Conservation (phyloP, 1,140 invertebrate genomes). For the Brachionus calyciflorus region DNA sequence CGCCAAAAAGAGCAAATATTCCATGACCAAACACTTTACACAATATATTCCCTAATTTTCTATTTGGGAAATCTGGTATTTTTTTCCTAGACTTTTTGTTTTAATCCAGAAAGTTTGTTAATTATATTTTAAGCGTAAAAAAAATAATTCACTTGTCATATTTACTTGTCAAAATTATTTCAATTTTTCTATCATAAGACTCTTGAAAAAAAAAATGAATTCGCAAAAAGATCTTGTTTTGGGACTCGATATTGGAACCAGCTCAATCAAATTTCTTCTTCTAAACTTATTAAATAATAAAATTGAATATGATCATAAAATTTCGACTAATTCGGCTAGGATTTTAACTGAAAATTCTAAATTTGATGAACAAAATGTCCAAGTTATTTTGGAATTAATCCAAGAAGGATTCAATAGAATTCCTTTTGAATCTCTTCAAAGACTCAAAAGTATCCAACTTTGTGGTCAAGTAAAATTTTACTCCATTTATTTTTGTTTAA, state of each 20-base stretch:
- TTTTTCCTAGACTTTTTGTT: no score
- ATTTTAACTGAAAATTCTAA: neutral
- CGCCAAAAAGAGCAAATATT: no score
- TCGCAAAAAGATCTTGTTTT: constrained; percentile 23
- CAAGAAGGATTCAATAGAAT: neutral
- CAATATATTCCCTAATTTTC: no score
- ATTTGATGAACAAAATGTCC: neutral
- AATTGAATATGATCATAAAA: neutral
- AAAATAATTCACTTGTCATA: no score
- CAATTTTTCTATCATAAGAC: no score
- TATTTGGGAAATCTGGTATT: no score
- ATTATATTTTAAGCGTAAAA: no score
- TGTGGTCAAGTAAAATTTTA: constrained; percentile 50
- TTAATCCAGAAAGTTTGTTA: no score
- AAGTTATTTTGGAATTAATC: neutral
- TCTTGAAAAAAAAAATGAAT: no score
- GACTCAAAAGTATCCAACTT: constrained; percentile 45
- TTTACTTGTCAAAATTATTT: no score
- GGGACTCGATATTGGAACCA: constrained; percentile 28
- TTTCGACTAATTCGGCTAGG: neutral
- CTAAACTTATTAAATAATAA: neutral
- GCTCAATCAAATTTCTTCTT: constrained; percentile 11
- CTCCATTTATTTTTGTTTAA: neutral
- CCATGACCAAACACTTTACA: no score
- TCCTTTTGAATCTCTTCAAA: neutral